Base-by-base conservation (phyloP, 1,140 invertebrate genomes). In the Lasioglossum baleicum region DNA sequence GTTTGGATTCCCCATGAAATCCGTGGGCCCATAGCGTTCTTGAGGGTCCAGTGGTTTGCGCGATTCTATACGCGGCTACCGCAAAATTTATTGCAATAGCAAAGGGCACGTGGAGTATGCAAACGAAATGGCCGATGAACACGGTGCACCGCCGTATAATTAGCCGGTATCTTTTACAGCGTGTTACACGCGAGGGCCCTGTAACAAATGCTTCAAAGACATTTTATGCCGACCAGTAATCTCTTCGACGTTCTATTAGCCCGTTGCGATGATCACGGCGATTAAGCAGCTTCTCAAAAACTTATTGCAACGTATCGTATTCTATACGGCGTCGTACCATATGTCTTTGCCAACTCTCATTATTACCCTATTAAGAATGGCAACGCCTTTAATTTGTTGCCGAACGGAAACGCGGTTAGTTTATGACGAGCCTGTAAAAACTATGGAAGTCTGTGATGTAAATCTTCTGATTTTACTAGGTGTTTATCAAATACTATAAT, bases 121-220 rank as follows among this genome's bases (percentile, higher is more conserved):
- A 80, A 80, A 80, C 77, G 77, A 80, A 80, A 80, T 74, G 72
- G 78, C 51, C 78, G 72, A 80, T 75, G 73, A 80, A 40, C 64
- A 80, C 42, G n/a, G 42, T 40, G 77, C 71, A 63, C 74, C 31
- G 31, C 13, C n/a, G 71, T 75, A 67, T 80, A 80, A 75, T 75
- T 80, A 75, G 42, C 70, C 44, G 61, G 40, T 75, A 75, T 80
- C 78, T 68, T 75, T 80, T 80, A 75, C 26, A 68, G 64, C 72
- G 64, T 75, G 78, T 75, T 75, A 80, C 71, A 67, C 64, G 51
- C 31, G 65, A 73, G 63, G 58, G 65, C 76, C 76, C 60, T 51
- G 70, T 73, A 73, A 74, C 63, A 66, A 63, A 74, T 74, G 76
- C 61, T 58, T 79, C 63, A 60, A 61, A 75, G 53, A 75, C 72